Percentiles rank a stretch among this genome's conserved stretches.
phyloP scores from a whole-genome alignment of 2,888 invertebrate genomes.

The Catocala fraxini region DNA sequence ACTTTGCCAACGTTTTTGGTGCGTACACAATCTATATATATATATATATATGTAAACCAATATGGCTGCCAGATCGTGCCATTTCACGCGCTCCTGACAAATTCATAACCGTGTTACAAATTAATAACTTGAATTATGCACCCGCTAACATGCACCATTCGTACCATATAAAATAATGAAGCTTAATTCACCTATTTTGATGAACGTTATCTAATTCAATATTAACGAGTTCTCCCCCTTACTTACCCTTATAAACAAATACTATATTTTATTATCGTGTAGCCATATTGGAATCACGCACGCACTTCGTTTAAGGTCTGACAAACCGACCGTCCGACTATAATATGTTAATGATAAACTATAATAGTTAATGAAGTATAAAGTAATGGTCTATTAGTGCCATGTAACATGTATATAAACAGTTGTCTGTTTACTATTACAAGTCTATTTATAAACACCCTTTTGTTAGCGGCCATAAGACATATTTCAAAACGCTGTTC shows the following conservation, averaged over 20 bases:
- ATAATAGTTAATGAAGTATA: constrained; percentile 44
- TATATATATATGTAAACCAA: too few species aligned
- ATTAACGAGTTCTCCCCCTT: constrained; percentile 41
- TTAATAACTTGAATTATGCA: constrained; percentile 2
- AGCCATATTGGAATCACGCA: constrained; percentile 54
- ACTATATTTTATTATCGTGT: constrained; percentile 49
- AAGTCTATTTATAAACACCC: constrained; percentile 14
- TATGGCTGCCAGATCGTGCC: too few species aligned
- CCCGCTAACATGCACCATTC: constrained; percentile 3
- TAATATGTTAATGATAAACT: constrained; percentile 30
- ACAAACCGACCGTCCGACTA: constrained; percentile 1
- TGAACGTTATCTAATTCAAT: constrained; percentile 42
- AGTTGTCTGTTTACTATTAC: constrained; percentile 18
- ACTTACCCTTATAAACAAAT: constrained; percentile 31
- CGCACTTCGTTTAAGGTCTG: constrained; percentile 50
- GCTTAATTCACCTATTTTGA: constrained; percentile 26
- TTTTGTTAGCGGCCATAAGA: constrained; percentile 26
- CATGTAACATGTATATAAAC: constrained; percentile 20
- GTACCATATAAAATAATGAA: constrained; percentile 20
- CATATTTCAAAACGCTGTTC: too few species aligned
- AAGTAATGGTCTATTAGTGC: constrained; percentile 29
- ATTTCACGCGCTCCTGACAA: neutral
- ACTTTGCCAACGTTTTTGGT: too few species aligned
- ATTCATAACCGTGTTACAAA: constrained; percentile 10
- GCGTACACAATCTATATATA: too few species aligned